phyloP scores from a whole-genome alignment of 2,113 vertebrate species.

The Gobio gobio region DNA sequence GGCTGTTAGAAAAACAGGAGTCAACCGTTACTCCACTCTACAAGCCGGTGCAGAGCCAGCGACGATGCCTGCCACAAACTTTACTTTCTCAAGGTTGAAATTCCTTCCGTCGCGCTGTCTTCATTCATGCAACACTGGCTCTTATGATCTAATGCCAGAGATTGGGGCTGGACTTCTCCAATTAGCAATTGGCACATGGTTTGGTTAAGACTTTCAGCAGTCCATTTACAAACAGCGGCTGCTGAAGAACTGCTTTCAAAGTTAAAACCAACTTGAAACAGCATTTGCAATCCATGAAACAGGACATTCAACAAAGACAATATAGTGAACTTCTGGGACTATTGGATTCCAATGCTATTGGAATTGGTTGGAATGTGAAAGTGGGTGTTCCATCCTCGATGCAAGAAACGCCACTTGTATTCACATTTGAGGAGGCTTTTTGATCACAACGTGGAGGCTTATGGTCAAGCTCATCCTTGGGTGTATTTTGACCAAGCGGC shows the following conservation, averaged over 20 bases:
- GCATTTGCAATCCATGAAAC: neutral
- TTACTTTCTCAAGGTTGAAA: slow-evolving; percentile 12
- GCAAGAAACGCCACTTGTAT: neutral
- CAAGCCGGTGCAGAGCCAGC: neutral
- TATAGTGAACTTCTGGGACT: too few relatives aligned
- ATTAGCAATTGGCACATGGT: slow-evolving; percentile 40
- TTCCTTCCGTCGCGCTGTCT: neutral
- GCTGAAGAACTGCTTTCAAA: slow-evolving; percentile 25
- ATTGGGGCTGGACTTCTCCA: neutral
- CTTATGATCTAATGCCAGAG: slow-evolving; percentile 6
- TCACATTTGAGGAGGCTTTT: too few relatives aligned
- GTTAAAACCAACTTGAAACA: neutral
- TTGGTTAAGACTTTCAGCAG: slow-evolving; percentile 39
- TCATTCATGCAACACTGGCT: slow-evolving; percentile 10
- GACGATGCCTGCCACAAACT: neutral
- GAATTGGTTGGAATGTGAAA: neutral
- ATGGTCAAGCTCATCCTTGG: too few relatives aligned
- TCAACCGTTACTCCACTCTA: slow-evolving; percentile 14
- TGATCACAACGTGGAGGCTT: too few relatives aligned
- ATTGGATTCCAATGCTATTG: too few relatives aligned
- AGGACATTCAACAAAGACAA: neutral
- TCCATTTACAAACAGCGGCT: slow-evolving; percentile 37
- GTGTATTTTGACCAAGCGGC: too few relatives aligned
- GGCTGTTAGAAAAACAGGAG: slow-evolving; percentile 32
- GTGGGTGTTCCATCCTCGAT: neutral